Conservation (phyloP, 2,797 vertebrate genomes). For the Enteromius argenteus region DNA sequence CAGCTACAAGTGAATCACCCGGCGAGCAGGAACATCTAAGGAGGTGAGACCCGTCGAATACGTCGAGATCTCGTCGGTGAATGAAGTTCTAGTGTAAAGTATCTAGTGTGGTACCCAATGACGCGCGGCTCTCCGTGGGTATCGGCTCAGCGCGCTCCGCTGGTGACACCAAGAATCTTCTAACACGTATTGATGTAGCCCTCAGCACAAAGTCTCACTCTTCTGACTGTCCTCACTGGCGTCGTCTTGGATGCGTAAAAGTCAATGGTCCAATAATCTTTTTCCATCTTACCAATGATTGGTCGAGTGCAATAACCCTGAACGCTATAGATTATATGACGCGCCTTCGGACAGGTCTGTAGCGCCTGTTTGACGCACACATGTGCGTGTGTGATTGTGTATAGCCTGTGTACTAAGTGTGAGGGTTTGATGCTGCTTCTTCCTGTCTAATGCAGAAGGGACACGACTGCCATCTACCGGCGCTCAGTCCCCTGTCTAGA, state of each 20-base stretch:
- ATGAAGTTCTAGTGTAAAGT: slow-evolving; percentile 36
- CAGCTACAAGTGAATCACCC: slow-evolving; percentile 49
- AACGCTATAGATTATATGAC: slow-evolving; percentile 38
- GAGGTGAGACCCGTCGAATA: slow-evolving; percentile 14
- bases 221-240: slow-evolving; percentile 52
- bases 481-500: slow-evolving; percentile 50
- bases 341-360: slow-evolving; percentile 38
- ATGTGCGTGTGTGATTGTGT: slow-evolving; percentile 44
- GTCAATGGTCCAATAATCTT: slow-evolving; percentile 86
- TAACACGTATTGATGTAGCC: slow-evolving; percentile 37
- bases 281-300: slow-evolving; percentile 85
- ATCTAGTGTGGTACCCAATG: slow-evolving; percentile 46
- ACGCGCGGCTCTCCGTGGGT: slow-evolving; percentile 53
- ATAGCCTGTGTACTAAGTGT: slow-evolving; percentile 29
- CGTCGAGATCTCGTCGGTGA: slow-evolving; percentile 11
- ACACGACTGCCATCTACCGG: slow-evolving; percentile 94
- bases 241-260: slow-evolving; percentile 79
- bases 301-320: slow-evolving; percentile 83
- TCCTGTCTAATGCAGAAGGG: slow-evolving; percentile 72
- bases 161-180: slow-evolving; percentile 31
- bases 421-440: slow-evolving; percentile 50
- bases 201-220: slow-evolving; percentile 34
- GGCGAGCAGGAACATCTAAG: neutral
- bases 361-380: slow-evolving; percentile 48
- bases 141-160: slow-evolving; percentile 47